Percentiles rank a stretch among this genome's conserved stretches.
Evolutionary conservation across 2,888 invertebrate genomes (phyloP).

Genomic region (Willowsia nigromaculata): DNA sequence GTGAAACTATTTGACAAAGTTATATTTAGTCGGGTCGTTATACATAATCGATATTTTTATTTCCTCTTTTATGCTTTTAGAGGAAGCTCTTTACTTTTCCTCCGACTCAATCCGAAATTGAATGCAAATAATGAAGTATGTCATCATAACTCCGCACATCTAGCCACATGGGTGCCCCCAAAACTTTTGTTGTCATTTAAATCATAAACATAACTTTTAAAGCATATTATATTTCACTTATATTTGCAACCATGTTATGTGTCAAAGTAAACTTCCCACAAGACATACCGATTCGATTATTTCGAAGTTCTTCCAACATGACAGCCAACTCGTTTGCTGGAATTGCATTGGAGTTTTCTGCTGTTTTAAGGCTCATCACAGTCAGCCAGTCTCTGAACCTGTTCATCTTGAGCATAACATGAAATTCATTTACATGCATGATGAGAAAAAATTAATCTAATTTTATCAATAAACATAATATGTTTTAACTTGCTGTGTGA

Average conservation of each 20-base stretch:
- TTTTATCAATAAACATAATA: not conserved
- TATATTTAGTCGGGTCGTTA: too few relatives aligned
- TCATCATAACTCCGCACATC: constrained; percentile 48
- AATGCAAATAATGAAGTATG: constrained; percentile 44
- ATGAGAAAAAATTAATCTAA: not conserved
- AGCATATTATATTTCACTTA: not conserved
- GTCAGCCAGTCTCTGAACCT: not conserved
- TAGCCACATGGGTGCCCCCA: not conserved
- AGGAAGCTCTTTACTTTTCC: too few relatives aligned
- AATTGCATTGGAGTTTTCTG: not conserved
- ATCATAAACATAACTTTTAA: too few relatives aligned
- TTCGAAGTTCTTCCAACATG: constrained; percentile 14
- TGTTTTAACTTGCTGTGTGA: not conserved
- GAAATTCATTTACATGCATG: not conserved
- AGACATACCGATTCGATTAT: not conserved
- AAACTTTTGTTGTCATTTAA: too few relatives aligned
- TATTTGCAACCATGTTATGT: constrained; percentile 19
- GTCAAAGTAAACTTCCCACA: constrained; percentile 31
- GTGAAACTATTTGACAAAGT: too few relatives aligned
- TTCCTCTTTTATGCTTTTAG: too few relatives aligned
- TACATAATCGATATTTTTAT: too few relatives aligned
- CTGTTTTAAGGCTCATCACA: not conserved
- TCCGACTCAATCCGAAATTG: constrained; percentile 28
- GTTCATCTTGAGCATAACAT: not conserved
- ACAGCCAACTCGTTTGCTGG: not conserved